Percentiles rank a stretch among this genome's conserved stretches.
Conservation (phyloP, 2,113 vertebrate species). For the Takifugu flavidus region DNA sequence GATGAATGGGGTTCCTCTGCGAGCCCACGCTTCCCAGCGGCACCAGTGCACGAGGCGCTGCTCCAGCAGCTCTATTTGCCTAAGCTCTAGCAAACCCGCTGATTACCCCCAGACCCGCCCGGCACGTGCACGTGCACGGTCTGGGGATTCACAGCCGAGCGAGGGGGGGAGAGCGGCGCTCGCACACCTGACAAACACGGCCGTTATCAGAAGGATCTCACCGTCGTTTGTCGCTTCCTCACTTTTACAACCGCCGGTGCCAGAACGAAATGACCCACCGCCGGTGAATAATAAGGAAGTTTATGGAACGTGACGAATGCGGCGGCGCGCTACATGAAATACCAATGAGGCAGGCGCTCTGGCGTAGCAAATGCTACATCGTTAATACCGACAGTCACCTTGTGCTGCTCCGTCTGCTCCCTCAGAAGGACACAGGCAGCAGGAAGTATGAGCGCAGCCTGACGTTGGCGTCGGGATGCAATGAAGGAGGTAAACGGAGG, state of each 20-base stretch:
- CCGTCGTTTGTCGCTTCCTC: conserved; percentile 45
- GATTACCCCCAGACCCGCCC: conserved; percentile 53
- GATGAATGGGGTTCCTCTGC: conserved; percentile 50
- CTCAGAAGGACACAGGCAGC: conserved; percentile 54
- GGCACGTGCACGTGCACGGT: conserved; percentile 31
- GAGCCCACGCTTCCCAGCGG: conserved; percentile 42
- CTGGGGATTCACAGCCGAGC: conserved; percentile 39
- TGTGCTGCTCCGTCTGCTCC: conserved; percentile 47
- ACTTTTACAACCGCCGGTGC: conserved; percentile 52
- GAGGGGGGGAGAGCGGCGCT: background rate
- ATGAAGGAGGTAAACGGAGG: conserved; percentile 28
- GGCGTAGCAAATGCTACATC: conserved; percentile 64
- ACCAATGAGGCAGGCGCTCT: conserved; percentile 67
- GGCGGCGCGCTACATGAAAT: conserved; percentile 67
- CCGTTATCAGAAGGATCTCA: conserved; percentile 61
- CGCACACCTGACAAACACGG: conserved; percentile 46
- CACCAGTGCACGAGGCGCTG: conserved; percentile 46
- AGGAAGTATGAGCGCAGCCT: conserved; percentile 32
- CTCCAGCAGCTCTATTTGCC: conserved; percentile 68
- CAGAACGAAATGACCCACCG: conserved; percentile 62
- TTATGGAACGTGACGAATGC: conserved; percentile 77
- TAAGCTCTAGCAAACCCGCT: conserved; percentile 54
- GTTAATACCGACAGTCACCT: conserved; percentile 76
- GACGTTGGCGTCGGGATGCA: conserved; percentile 5
- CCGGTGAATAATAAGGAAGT: conserved; percentile 75